Evolutionary conservation across 1,140 invertebrate genomes (phyloP).

Genomic region (Philotrypesis tridentata): DNA sequence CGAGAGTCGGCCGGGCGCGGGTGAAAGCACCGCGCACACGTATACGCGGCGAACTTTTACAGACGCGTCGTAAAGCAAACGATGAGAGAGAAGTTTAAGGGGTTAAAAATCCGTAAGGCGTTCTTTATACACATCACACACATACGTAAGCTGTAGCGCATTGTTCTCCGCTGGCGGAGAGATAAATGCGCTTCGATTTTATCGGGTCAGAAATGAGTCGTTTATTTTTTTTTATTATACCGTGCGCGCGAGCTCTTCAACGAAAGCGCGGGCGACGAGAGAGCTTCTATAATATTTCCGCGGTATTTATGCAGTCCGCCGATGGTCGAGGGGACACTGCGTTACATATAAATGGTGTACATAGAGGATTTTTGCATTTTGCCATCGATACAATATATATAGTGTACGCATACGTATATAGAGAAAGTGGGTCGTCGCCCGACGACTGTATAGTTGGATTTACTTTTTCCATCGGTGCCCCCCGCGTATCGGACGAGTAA

Average conservation of each 20-base stretch:
- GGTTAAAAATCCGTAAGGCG: constrained; percentile 45
- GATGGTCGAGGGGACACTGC: too few relatives aligned
- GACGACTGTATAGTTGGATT: background rate
- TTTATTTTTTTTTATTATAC: constrained; percentile 43
- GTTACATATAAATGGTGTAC: too few relatives aligned
- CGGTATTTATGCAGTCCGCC: background rate
- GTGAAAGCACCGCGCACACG: constrained; percentile 32
- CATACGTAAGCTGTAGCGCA: constrained; percentile 1
- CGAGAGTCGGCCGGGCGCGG: constrained; percentile 24
- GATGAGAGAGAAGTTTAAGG: constrained; percentile 36
- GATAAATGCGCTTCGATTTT: constrained; percentile 40
- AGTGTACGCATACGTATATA: too few relatives aligned
- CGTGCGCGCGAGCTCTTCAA: background rate
- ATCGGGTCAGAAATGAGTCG: constrained; percentile 38
- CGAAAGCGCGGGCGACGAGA: background rate
- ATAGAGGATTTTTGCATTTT: background rate
- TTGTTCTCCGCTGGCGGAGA: constrained; percentile 25
- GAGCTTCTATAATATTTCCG: background rate
- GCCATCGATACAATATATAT: too few relatives aligned
- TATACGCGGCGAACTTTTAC: constrained; percentile 14
- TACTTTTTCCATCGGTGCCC: background rate
- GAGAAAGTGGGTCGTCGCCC: background rate
- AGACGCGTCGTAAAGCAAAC: constrained; percentile 39
- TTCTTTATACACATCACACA: constrained; percentile 43
- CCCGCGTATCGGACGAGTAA: too few relatives aligned